Conservation (phyloP, 64 coral and sea anemone genomes). For the Actinia tenebrosa region DNA sequence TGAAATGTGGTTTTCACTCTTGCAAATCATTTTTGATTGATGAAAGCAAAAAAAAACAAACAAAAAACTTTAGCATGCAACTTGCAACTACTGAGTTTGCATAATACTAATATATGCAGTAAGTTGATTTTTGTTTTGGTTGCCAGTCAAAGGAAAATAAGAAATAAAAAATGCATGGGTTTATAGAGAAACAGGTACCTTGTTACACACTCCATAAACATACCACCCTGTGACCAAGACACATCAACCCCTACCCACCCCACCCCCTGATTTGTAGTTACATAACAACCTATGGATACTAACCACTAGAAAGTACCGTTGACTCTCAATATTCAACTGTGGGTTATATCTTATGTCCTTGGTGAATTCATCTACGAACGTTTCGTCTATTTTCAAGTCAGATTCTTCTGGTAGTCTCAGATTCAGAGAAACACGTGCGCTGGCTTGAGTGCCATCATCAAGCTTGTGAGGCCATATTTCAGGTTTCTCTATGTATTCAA, state of each 20-base stretch:
- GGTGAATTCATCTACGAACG: neutral
- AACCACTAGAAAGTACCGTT: conserved; percentile 4
- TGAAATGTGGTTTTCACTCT: too few species aligned
- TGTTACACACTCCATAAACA: too few species aligned
- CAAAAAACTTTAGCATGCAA: too few species aligned
- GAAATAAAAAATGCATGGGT: too few species aligned
- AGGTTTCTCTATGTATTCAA: conserved; percentile 15
- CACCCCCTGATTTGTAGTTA: neutral
- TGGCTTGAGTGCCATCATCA: neutral
- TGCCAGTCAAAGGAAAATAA: too few species aligned
- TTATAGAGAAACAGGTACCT: too few species aligned
- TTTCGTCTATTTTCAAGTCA: neutral
- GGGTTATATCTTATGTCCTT: conserved; percentile 23
- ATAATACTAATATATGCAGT: too few species aligned
- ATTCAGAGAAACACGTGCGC: conserved; percentile 13
- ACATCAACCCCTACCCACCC: neutral
- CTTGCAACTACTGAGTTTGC: too few species aligned
- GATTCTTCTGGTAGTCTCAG: neutral
- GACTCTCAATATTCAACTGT: neutral
- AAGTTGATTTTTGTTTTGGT: too few species aligned
- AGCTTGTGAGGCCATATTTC: neutral
- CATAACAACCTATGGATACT: neutral
- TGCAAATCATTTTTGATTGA: too few species aligned
- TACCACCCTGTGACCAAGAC: too few species aligned
- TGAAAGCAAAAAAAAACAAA: too few species aligned